phyloP scores from a whole-genome alignment of 2,113 vertebrate genomes.

The Nettapus auritus region DNA sequence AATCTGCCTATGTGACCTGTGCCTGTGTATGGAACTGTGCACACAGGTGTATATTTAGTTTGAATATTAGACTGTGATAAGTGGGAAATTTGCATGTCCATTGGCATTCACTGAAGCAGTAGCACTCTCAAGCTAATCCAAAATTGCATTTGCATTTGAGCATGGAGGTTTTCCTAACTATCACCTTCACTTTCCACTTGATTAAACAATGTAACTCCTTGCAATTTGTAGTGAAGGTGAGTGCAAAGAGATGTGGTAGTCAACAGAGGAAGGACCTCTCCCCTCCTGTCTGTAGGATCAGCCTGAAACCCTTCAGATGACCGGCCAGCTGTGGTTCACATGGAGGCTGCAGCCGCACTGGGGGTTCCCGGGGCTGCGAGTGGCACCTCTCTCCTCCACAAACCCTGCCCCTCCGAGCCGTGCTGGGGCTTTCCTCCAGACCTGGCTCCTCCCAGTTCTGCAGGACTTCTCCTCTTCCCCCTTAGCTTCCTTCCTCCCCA shows the following conservation, averaged over 20 bases:
- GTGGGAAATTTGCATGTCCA: not conserved
- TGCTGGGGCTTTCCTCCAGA: too few species aligned
- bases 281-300: not conserved
- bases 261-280: not conserved
- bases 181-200: rapidly evolving
- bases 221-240: not conserved
- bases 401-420: not conserved
- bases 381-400: not conserved
- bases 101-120: not conserved
- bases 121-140: not conserved
- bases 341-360: rapidly evolving
- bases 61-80: rapidly evolving
- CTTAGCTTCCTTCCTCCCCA: not conserved
- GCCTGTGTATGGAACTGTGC: rapidly evolving
- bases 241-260: not conserved
- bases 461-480: not conserved
- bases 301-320: rapidly evolving
- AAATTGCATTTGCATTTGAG: not conserved
- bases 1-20: not conserved
- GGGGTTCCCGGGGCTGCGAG: not conserved
- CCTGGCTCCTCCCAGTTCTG: not conserved
- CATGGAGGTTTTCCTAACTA: not conserved
- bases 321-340: rapidly evolving
- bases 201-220: not conserved
- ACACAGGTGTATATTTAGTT: rapidly evolving